A percentile compares a stretch with the other conserved stretches of the same genome.
Evolutionary conservation across 2,113 vertebrate species (phyloP).

Genomic region (Ictidomys tridecemlineatus): DNA sequence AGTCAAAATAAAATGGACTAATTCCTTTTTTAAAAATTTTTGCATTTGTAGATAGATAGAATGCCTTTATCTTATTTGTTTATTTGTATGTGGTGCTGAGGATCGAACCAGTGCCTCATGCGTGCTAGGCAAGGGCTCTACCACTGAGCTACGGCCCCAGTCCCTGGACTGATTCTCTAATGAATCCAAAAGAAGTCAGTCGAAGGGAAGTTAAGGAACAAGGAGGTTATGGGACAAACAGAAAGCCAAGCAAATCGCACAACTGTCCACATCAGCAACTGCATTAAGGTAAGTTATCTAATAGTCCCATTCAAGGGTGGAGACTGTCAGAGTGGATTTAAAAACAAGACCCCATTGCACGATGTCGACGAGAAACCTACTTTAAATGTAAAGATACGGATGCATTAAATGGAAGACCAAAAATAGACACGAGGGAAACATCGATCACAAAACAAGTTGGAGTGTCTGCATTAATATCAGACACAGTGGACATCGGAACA

Average conservation of each 20-base stretch:
- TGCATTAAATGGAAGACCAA: background rate
- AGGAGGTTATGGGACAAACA: background rate
- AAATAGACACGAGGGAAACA: background rate
- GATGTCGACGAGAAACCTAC: background rate
- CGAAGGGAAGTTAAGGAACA: background rate
- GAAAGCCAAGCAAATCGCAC: background rate
- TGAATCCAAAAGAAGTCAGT: background rate
- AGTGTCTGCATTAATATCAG: background rate
- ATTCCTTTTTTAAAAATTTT: too few species aligned
- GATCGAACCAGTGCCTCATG: too few species aligned
- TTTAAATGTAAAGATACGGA: background rate
- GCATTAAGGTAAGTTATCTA: background rate
- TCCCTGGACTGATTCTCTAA: background rate
- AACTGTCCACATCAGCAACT: background rate
- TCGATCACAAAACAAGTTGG: background rate
- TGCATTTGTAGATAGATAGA: too few species aligned
- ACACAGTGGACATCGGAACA: background rate
- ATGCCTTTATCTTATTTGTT: too few species aligned
- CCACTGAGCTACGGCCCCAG: too few species aligned
- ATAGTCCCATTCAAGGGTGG: background rate
- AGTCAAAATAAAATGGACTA: slow-evolving; percentile 1
- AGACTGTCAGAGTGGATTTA: background rate
- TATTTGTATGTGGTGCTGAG: too few species aligned
- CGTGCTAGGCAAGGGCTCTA: too few species aligned
- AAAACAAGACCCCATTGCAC: background rate